These are phyloP conservation scores for Gallinago stenura DNA, from an alignment of 2,797 vertebrate species.

Conservation along the genomic window DNA sequence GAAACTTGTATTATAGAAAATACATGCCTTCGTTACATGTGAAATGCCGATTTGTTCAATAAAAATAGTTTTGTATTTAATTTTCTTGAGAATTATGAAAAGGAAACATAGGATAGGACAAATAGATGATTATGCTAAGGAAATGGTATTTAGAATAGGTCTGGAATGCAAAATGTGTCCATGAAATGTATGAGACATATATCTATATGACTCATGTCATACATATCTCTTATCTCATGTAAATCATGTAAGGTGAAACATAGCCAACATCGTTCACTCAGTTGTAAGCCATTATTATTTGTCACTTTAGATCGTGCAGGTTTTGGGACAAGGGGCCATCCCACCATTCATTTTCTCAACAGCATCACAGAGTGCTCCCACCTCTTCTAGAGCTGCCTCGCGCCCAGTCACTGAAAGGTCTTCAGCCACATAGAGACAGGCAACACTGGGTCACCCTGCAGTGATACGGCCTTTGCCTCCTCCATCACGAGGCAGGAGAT, in stretches of 20 bases:
- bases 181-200: background rate
- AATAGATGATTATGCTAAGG: background rate
- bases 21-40: background rate
- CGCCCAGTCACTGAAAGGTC: background rate
- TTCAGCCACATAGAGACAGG: background rate
- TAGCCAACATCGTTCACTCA: fast-evolving
- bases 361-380: fast-evolving
- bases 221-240: background rate
- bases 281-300: background rate
- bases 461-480: background rate
- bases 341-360: background rate
- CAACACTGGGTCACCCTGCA: background rate
- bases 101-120: background rate
- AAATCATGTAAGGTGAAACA: background rate
- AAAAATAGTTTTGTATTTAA: background rate
- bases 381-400: background rate
- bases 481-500: background rate
- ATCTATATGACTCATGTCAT: background rate
- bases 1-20: background rate
- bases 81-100: background rate
- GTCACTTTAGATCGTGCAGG: background rate
- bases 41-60: background rate
- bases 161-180: background rate
- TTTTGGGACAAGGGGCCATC: background rate
- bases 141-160: background rate